These are phyloP conservation scores for Muntiacus muntjak DNA, from an alignment of 2,113 vertebrate species.

Conservation along the genomic window DNA sequence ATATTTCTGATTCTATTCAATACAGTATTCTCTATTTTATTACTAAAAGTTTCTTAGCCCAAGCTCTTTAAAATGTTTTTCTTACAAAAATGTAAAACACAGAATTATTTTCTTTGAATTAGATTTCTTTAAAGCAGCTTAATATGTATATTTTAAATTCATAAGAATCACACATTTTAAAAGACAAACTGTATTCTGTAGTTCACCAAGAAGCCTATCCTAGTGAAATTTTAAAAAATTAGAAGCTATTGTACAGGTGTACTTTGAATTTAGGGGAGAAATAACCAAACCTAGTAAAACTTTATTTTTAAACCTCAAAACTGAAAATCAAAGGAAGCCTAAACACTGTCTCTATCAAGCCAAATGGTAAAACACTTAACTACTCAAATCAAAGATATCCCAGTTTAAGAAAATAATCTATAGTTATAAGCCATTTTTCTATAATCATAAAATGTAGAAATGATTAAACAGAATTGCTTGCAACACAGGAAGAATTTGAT, in stretches of 20 bases:
- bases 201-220: not conserved
- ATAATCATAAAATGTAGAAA: not conserved
- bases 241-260: not conserved
- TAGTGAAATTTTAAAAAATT: not conserved
- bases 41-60: not conserved
- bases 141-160: not conserved
- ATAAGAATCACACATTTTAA: not conserved
- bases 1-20: not conserved
- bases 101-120: not conserved
- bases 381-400: not conserved
- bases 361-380: not conserved
- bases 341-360: not conserved
- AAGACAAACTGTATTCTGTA: not conserved
- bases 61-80: not conserved
- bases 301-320: conserved; percentile 29
- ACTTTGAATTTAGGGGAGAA: not conserved
- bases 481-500: not conserved
- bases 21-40: not conserved
- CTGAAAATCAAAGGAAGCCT: not conserved
- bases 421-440: not conserved
- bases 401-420: not conserved
- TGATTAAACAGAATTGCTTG: not conserved
- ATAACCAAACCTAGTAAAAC: not conserved
- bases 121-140: not conserved
- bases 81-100: not conserved